Base-by-base conservation (phyloP, 2,797 vertebrate species). In the Pangasius djambal region DNA sequence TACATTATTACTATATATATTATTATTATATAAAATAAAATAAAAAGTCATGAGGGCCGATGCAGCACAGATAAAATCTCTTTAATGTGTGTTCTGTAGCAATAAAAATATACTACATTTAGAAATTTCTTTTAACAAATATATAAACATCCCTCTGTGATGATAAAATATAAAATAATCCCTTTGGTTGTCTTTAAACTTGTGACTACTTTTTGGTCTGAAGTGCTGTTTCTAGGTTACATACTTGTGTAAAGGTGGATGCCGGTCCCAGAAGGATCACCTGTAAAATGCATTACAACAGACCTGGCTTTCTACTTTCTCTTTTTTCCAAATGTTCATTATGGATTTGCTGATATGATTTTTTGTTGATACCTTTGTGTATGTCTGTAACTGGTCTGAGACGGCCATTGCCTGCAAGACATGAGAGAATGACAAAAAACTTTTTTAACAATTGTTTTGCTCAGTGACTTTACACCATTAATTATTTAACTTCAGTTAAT, bases 361-460 rank as follows among this genome's bases (percentile, higher is more conserved):
- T 31, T 10, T 44, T 86, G 20, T 18, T 65, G 61, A 89, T 93
- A 96, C 96, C 96, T 94, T 91, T 84, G 0, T 92, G 92, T 4
- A 88, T 37, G 31, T 94, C 92, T 6, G 57, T 88, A 86, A 95
- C 89, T 4, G 93, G 92, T 72, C 92, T 95, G 89, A 95, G 95
- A 31, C 95, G 93, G 15, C 95, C 95, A 4, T 96, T 95, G 79
- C 95, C 96, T 96, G 75, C 25, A 88, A 89, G 22, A 63, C 67
- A 50, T 9, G 13, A 87, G 37, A 31, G 61, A 65, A 81, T 74
- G 16, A 63, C 9, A 34, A 65, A 22, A 34, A 3, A 12, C 6
- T 18, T 75, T 74, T 44, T 44, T 31, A 82, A 79, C 15, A n/a
- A 52, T n/a, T 37, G 22, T 48, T 61, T 37, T 50, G 20, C 25